phyloP scores from a whole-genome alignment of 1,140 invertebrate genomes.

The Kradibia gibbosae region DNA sequence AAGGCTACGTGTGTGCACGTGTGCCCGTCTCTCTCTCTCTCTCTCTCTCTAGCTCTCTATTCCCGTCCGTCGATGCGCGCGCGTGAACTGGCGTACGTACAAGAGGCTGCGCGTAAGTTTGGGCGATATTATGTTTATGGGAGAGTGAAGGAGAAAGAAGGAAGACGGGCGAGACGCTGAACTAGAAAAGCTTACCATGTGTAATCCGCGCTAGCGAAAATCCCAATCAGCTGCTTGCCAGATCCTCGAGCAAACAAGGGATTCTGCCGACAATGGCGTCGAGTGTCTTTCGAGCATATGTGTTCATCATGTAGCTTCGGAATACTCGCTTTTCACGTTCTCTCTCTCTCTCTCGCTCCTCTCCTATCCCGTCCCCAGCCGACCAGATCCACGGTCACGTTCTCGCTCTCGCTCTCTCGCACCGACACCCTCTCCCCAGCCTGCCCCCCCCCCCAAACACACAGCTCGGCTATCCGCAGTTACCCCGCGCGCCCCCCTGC shows the following conservation, averaged over 20 bases:
- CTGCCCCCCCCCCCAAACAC: no score
- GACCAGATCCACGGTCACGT: background rate
- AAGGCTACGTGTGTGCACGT: background rate
- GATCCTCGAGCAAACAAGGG: constrained; percentile 62
- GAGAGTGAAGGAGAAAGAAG: constrained; percentile 3
- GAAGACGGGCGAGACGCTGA: background rate
- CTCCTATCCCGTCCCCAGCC: no score
- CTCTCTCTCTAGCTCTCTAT: no score
- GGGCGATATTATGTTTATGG: no score
- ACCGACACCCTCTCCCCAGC: background rate
- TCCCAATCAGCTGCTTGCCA: constrained; percentile 68
- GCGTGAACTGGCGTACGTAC: background rate
- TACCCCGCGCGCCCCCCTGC: no score
- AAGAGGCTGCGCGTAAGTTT: no score
- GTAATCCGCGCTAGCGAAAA: constrained; percentile 63
- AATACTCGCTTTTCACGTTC: background rate
- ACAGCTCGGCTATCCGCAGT: no score
- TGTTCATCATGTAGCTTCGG: constrained; percentile 44
- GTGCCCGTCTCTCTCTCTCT: no score
- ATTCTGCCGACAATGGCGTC: constrained; percentile 61
- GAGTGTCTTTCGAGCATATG: constrained; percentile 52
- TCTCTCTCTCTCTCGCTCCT: background rate
- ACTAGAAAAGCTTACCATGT: constrained; percentile 53
- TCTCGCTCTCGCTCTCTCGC: background rate
- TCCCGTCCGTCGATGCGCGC: background rate